phyloP scores from a whole-genome alignment of 2,797 vertebrate species.

The Spondyliosoma cantharus region DNA sequence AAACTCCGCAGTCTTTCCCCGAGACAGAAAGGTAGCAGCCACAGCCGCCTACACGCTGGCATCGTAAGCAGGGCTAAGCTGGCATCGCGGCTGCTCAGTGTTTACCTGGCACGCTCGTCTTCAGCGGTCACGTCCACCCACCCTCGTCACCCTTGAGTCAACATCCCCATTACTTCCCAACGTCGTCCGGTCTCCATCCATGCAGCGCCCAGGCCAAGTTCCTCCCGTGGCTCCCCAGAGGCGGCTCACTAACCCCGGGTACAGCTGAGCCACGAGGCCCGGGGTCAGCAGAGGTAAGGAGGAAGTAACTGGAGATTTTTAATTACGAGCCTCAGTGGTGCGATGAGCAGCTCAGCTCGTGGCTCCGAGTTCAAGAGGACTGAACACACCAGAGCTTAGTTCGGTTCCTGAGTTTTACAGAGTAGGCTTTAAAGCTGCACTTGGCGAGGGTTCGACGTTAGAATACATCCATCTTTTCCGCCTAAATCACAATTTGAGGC shows the following conservation, averaged over 20 bases:
- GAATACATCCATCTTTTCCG: slow-evolving; percentile 59
- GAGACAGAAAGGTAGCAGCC: background rate
- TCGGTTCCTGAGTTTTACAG: slow-evolving; percentile 62
- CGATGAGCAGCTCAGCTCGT: slow-evolving; percentile 66
- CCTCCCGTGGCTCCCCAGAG: slow-evolving; percentile 69
- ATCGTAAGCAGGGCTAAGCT: slow-evolving; percentile 21
- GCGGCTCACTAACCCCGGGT: slow-evolving; percentile 58
- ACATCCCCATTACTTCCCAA: slow-evolving; percentile 69
- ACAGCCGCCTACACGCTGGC: slow-evolving; percentile 12
- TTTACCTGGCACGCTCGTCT: slow-evolving; percentile 64
- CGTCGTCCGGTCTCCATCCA: slow-evolving; percentile 58
- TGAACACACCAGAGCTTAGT: slow-evolving; percentile 58
- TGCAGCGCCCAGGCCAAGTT: slow-evolving; percentile 64
- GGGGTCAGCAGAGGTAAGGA: slow-evolving; percentile 74
- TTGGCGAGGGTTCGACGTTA: slow-evolving; percentile 56
- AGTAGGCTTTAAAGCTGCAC: slow-evolving; percentile 56
- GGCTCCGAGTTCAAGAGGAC: slow-evolving; percentile 59
- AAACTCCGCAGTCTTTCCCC: slow-evolving; percentile 12
- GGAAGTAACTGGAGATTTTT: slow-evolving; percentile 80
- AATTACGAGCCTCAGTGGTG: slow-evolving; percentile 80
- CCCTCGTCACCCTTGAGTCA: slow-evolving; percentile 69
- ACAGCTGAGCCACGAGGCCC: slow-evolving; percentile 53
- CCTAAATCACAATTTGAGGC: slow-evolving; percentile 63
- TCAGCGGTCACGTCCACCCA: slow-evolving; percentile 52
- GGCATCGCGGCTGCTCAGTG: slow-evolving; percentile 34